Evolutionary conservation across 2,888 invertebrate genomes (phyloP).

Genomic region (Aquatica leii): DNA sequence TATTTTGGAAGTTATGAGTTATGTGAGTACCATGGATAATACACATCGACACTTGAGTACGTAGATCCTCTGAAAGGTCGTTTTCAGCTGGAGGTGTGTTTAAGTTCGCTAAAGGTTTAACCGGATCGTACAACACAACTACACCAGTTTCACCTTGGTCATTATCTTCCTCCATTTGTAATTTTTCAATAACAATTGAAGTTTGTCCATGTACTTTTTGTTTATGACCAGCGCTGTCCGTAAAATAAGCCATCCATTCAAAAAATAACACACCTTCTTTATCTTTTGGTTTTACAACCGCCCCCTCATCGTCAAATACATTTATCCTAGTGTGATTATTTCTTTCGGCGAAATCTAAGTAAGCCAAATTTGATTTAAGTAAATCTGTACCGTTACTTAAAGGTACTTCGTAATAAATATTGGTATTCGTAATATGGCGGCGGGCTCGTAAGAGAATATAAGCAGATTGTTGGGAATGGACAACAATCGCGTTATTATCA

Average conservation of each 20-base stretch:
- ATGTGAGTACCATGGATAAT: constrained; percentile 66
- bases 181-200: constrained; percentile 63
- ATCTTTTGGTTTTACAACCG: constrained; percentile 19
- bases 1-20: constrained; percentile 69
- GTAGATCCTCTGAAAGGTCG: constrained; percentile 44
- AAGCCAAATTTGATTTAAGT: constrained; percentile 55
- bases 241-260: constrained; percentile 57
- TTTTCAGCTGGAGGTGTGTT: constrained; percentile 47
- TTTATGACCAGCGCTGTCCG: constrained; percentile 64
- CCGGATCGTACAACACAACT: constrained; percentile 61
- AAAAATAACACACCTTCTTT: constrained; percentile 55
- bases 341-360: constrained; percentile 62
- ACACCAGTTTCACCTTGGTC: constrained; percentile 52
- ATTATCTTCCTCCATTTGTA: constrained; percentile 53
- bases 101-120: constrained; percentile 48
- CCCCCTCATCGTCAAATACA: constrained; percentile 48
- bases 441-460: constrained; percentile 63
- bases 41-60: constrained; percentile 25
- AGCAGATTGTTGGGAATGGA: constrained; percentile 63
- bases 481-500: not conserved
- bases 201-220: constrained; percentile 74
- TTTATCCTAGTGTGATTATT: constrained; percentile 54
- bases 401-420: constrained; percentile 57
- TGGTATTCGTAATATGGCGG: constrained; percentile 47
- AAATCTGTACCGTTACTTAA: constrained; percentile 48